phyloP scores from a whole-genome alignment of 2,113 vertebrate species.

The Salvelinus fontinalis region DNA sequence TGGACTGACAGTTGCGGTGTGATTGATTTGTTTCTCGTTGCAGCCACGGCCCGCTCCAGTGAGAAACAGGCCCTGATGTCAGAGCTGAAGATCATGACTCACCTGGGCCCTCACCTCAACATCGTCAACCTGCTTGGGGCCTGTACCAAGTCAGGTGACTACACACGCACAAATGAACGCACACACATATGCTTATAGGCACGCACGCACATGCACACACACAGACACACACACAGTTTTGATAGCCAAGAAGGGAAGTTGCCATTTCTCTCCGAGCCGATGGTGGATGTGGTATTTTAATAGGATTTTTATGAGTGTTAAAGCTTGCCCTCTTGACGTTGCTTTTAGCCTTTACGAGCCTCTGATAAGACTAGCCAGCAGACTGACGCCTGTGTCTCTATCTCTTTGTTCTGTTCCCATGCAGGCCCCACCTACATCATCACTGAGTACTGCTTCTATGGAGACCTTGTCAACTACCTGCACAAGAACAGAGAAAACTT shows the following conservation, averaged over 20 bases:
- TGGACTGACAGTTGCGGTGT: background rate
- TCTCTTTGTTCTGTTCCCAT: conserved; percentile 17
- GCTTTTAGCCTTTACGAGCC: conserved; percentile 63
- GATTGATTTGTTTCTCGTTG: conserved; percentile 12
- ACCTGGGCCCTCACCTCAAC: conserved; percentile 95
- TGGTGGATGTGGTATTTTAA: conserved; percentile 59
- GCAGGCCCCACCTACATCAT: conserved; percentile 98
- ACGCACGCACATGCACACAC: conserved; percentile 5
- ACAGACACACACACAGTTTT: background rate
- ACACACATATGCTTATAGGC: background rate
- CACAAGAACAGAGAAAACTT: conserved; percentile 97
- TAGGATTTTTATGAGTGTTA: conserved; percentile 57
- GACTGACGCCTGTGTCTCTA: conserved; percentile 52
- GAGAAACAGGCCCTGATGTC: conserved; percentile 99
- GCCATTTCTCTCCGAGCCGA: conserved; percentile 25
- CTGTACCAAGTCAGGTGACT: conserved; percentile 95
- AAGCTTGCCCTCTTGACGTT: conserved; percentile 49
- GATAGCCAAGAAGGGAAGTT: conserved; percentile 21
- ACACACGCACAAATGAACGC: conserved; percentile 1
- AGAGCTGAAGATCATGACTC: conserved; percentile 99
- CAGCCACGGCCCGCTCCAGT: conserved; percentile 96
- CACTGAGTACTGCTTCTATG: conserved; percentile 98
- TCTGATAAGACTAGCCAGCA: conserved; percentile 69
- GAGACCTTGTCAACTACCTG: conserved; percentile 96
- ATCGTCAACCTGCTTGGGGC: conserved; percentile 97